Evolutionary conservation across 1,140 invertebrate genomes (phyloP).

Genomic region (Nasonia giraulti): DNA sequence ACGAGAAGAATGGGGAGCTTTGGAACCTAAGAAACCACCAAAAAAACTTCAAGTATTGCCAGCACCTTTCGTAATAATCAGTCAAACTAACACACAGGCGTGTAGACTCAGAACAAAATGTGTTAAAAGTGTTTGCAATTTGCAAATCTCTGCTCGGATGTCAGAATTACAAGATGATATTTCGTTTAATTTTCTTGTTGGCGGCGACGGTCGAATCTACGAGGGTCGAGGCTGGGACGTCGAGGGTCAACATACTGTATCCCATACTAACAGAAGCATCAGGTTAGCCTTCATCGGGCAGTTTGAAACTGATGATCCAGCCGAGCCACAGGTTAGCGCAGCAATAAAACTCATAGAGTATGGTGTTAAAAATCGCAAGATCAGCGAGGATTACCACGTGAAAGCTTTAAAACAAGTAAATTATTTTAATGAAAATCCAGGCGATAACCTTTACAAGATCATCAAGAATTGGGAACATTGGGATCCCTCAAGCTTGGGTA

Average conservation of each 20-base stretch:
- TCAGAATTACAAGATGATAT: no score
- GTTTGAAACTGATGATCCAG: conserved; percentile 29
- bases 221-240: no score
- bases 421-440: neutral
- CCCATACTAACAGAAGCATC: no score
- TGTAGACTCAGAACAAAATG: no score
- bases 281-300: no score
- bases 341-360: conserved; percentile 78
- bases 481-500: conserved; percentile 51
- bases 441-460: neutral
- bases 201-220: no score
- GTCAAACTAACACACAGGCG: conserved; percentile 75
- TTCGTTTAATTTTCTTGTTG: no score
- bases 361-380: conserved; percentile 77
- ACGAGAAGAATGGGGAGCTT: conserved; percentile 79
- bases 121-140: no score
- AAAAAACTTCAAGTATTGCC: conserved; percentile 74
- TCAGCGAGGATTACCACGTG: conserved; percentile 78
- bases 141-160: no score
- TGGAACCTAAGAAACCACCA: conserved; percentile 69
- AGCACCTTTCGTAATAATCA: conserved; percentile 84
- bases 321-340: conserved; percentile 74
- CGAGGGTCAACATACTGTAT: no score
- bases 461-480: conserved; percentile 18
- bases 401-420: conserved; percentile 79